These are phyloP conservation scores for Rapana venosa DNA, from an alignment of 2,888 invertebrate species.

Conservation along the genomic window DNA sequence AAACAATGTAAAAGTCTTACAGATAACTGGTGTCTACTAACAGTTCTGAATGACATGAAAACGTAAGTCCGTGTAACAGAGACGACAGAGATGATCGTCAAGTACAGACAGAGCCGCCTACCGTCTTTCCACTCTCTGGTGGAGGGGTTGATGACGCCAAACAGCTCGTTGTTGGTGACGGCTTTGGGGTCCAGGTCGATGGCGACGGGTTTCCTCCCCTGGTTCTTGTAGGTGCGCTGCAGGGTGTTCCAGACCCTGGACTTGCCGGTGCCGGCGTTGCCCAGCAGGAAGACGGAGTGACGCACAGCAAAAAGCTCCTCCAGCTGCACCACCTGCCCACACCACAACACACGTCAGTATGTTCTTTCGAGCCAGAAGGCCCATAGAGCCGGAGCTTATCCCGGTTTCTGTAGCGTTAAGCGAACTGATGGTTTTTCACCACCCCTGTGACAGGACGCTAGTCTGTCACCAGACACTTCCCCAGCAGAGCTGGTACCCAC, in stretches of 20 bases:
- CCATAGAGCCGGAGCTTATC: too few relatives aligned
- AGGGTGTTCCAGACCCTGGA: conserved; percentile 96
- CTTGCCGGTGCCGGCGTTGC: conserved; percentile 92
- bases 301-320: conserved; percentile 96
- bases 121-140: conserved; percentile 98
- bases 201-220: conserved; percentile 90
- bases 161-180: conserved; percentile 97
- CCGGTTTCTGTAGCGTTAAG: too few relatives aligned
- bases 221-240: conserved; percentile 92
- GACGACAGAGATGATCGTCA: too few relatives aligned
- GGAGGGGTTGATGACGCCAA: conserved; percentile 97
- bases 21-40: too few relatives aligned
- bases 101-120: conserved; percentile 64
- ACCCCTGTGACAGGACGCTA: too few relatives aligned
- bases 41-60: too few relatives aligned
- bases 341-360: background rate
- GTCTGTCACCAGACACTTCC: too few relatives aligned
- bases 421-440: too few relatives aligned
- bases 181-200: conserved; percentile 97
- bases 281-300: conserved; percentile 93
- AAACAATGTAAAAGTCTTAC: too few relatives aligned
- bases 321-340: conserved; percentile 89
- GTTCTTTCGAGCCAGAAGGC: too few relatives aligned
- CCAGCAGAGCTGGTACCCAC: too few relatives aligned
- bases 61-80: too few relatives aligned